These are phyloP conservation scores for Diarsia dahlii DNA, from an alignment of 2,888 invertebrate genomes.

Conservation along the genomic window DNA sequence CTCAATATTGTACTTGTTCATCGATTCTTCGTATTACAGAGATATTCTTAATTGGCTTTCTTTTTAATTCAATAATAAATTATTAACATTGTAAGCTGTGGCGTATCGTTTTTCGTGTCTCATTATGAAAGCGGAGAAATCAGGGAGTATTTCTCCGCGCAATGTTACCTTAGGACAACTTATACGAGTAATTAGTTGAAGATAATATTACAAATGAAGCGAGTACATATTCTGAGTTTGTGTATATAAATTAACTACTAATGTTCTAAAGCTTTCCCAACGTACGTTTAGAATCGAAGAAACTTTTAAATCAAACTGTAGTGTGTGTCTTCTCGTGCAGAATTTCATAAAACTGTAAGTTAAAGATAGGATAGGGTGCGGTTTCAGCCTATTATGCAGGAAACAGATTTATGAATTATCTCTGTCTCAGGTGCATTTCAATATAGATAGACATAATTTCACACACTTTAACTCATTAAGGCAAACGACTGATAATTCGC, in stretches of 20 bases:
- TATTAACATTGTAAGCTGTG: conserved; percentile 10
- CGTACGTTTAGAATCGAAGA: not conserved
- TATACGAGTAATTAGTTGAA: not conserved
- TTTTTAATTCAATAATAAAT: conserved; percentile 9
- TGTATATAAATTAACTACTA: not conserved
- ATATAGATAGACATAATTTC: not conserved
- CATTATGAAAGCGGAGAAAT: conserved; percentile 13
- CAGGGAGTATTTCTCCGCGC: not conserved
- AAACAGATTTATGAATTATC: not conserved
- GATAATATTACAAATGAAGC: conserved; percentile 4
- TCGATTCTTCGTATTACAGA: conserved; percentile 5
- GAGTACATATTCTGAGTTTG: no score
- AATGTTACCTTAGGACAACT: not conserved
- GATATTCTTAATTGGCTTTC: not conserved
- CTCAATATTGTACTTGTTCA: not conserved
- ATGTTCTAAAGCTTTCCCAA: not conserved
- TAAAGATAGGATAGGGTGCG: not conserved
- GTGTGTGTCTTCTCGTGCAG: not conserved
- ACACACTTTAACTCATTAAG: not conserved
- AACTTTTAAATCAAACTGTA: not conserved
- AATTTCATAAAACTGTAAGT: not conserved
- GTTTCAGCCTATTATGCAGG: not conserved
- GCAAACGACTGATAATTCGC: not conserved
- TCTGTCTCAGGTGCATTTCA: not conserved
- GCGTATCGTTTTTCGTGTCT: conserved; percentile 11